Conservation (phyloP, 2,113 vertebrate species). For the Colossoma macropomum region DNA sequence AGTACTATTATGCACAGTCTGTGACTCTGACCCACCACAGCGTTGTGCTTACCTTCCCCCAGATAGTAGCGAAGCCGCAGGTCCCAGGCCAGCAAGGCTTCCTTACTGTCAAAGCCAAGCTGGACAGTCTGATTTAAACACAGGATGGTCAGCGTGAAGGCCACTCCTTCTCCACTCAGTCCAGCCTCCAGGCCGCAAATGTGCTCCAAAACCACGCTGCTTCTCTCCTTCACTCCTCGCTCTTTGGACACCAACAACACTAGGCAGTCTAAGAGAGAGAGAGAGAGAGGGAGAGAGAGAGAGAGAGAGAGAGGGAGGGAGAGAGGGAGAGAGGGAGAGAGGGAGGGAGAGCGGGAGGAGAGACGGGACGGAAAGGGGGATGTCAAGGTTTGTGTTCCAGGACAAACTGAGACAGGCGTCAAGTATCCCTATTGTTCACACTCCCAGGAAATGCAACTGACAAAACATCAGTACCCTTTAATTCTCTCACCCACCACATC, state of each 20-base stretch:
- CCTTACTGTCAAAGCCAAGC: conserved; percentile 91
- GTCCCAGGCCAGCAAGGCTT: conserved; percentile 91
- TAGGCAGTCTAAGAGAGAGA: conserved; percentile 85
- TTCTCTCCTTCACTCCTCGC: conserved; percentile 83
- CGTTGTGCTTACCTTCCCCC: conserved; percentile 85
- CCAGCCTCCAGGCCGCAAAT: conserved; percentile 93
- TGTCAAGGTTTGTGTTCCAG: not conserved
- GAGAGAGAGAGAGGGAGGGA: not conserved
- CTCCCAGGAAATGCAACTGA: conserved; percentile 56
- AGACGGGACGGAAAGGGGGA: not conserved
- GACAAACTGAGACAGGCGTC: conserved; percentile 8
- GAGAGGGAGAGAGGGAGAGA: conserved; percentile 1
- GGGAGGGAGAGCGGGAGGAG: not conserved
- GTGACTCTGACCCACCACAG: not conserved
- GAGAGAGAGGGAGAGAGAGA: not conserved
- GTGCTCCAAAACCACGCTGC: conserved; percentile 88
- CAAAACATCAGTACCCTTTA: conserved; percentile 58
- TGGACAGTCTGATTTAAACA: conserved; percentile 87
- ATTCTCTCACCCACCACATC: conserved; percentile 45
- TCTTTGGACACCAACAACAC: conserved; percentile 90
- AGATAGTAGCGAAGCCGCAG: conserved; percentile 86
- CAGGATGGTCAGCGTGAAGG: conserved; percentile 85
- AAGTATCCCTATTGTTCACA: conserved; percentile 9
- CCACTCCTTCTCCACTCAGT: conserved; percentile 84
- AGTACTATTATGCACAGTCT: not conserved